phyloP scores from a whole-genome alignment of 1,140 invertebrate species.

The Neuroterus valhalla region DNA sequence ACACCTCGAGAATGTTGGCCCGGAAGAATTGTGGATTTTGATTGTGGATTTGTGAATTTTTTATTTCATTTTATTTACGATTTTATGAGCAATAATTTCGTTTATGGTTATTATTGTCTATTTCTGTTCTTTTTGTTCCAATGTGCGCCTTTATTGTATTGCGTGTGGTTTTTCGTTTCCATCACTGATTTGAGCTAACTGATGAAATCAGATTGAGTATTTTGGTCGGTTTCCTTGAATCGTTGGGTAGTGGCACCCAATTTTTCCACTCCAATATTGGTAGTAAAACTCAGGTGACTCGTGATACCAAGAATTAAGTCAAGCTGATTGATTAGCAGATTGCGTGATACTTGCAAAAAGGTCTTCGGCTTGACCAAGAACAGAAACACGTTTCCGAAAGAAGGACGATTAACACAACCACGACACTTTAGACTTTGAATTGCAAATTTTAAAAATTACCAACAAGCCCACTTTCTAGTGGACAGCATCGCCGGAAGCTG shows the following conservation, averaged over 20 bases:
- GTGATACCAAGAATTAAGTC: conserved; percentile 31
- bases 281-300: conserved; percentile 45
- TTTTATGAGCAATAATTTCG: not conserved
- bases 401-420: conserved; percentile 38
- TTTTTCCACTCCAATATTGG: conserved; percentile 38
- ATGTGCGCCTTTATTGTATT: not conserved
- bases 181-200: not conserved
- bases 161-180: not conserved
- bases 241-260: not conserved
- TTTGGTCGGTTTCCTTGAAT: conserved; percentile 8
- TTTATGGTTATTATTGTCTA: not conserved
- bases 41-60: too few relatives aligned
- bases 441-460: conserved; percentile 51
- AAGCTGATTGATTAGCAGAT: conserved; percentile 55
- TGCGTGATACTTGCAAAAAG: conserved; percentile 51
- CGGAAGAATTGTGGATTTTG: too few relatives aligned
- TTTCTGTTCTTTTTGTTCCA: conserved; percentile 10
- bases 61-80: too few relatives aligned
- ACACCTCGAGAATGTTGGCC: too few relatives aligned
- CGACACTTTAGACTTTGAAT: conserved; percentile 46
- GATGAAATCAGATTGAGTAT: conserved; percentile 10
- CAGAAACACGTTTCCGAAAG: conserved; percentile 20
- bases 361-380: conserved; percentile 31
- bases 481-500: conserved; percentile 29
- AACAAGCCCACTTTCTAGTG: conserved; percentile 43